A percentile compares a stretch with the other conserved stretches of the same genome.
phyloP scores from a whole-genome alignment of 2,797 vertebrate species.

The Prunella strophiata region DNA sequence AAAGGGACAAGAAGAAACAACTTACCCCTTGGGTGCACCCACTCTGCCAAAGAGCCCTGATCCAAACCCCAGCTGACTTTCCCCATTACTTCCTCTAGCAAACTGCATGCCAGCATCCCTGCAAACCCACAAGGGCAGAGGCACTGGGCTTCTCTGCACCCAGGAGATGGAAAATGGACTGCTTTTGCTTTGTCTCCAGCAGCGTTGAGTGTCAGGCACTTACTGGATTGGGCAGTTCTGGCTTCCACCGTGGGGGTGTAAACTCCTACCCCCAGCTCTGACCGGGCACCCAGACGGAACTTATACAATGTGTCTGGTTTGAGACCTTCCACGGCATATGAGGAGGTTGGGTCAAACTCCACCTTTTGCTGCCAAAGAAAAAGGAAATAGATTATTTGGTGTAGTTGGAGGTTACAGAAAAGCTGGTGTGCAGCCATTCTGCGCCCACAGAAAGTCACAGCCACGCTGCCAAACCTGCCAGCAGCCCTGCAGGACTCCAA shows the following conservation, averaged over 20 bases:
- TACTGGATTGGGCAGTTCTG: conserved; percentile 92
- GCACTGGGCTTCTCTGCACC: neutral
- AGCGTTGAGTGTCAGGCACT: conserved; percentile 73
- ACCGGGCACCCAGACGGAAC: conserved; percentile 91
- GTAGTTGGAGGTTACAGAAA: neutral
- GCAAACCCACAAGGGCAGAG: neutral
- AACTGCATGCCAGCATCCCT: neutral
- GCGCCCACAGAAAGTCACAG: neutral
- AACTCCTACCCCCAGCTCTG: conserved; percentile 90
- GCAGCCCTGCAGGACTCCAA: neutral
- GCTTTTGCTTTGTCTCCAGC: neutral
- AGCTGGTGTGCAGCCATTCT: neutral
- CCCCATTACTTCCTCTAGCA: neutral
- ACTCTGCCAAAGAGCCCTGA: conserved; percentile 40
- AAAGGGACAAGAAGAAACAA: conserved; percentile 45
- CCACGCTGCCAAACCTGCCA: neutral
- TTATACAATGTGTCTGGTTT: conserved; percentile 91
- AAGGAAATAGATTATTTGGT: neutral
- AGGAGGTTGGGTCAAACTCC: conserved; percentile 86
- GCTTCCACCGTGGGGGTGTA: conserved; percentile 86
- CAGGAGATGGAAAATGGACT: neutral
- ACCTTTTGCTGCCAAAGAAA: conserved; percentile 82
- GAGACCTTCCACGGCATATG: conserved; percentile 87
- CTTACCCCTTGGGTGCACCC: conserved; percentile 65
- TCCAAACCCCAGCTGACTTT: conserved; percentile 30